A percentile compares a stretch with the other conserved stretches of the same genome.
phyloP scores from a whole-genome alignment of 2,113 vertebrate species.

The Ifrita kowaldi region DNA sequence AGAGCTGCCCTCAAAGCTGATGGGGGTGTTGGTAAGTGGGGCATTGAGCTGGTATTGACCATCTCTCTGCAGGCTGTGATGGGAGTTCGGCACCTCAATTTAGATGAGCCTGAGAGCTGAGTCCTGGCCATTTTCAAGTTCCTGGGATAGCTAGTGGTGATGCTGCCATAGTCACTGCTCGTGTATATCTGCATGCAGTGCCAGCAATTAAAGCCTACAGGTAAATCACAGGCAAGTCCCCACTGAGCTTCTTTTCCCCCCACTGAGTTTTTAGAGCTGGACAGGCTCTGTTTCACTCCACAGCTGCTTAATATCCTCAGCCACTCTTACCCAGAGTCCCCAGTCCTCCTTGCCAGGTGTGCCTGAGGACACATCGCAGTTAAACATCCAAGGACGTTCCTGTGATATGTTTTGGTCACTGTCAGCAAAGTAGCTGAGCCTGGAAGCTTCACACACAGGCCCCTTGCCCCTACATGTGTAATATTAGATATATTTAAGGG shows the following conservation, averaged over 20 bases:
- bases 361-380: neutral
- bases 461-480: neutral
- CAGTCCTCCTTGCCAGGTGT: neutral
- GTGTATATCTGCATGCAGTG: neutral
- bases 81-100: neutral
- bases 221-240: neutral
- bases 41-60: neutral
- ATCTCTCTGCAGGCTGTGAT: neutral
- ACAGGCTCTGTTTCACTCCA: neutral
- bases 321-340: neutral
- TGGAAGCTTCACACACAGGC: neutral
- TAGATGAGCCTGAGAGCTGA: neutral
- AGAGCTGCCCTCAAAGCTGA: neutral
- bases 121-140: neutral
- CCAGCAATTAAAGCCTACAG: neutral
- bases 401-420: neutral
- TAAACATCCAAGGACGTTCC: neutral
- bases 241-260: neutral
- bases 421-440: fast-evolving
- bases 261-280: neutral
- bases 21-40: neutral
- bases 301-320: neutral
- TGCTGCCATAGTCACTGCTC: neutral
- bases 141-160: neutral
- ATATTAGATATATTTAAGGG: neutral